A percentile compares a stretch with the other conserved stretches of the same genome.
These are phyloP conservation scores for Thereva unica DNA, from an alignment of 2,888 invertebrate genomes.

Conservation along the genomic window DNA sequence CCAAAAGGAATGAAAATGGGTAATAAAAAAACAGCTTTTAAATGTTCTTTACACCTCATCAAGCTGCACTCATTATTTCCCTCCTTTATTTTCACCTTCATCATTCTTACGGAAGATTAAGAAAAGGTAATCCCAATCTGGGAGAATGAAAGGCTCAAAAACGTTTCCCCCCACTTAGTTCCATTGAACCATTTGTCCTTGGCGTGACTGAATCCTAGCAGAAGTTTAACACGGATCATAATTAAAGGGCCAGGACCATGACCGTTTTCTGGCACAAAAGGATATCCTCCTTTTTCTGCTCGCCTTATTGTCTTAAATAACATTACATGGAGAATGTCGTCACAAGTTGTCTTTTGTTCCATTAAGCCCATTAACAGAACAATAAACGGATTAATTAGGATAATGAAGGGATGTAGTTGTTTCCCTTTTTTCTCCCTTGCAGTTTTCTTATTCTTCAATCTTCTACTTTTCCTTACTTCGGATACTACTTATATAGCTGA, in stretches of 20 bases:
- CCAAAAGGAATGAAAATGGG: no score
- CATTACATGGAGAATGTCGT: constrained; percentile 33
- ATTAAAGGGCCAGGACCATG: constrained; percentile 36
- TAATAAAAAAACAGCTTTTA: no score
- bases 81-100: no score
- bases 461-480: not conserved
- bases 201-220: no score
- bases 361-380: constrained; percentile 41
- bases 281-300: constrained; percentile 14
- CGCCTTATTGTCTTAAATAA: constrained; percentile 40
- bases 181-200: no score
- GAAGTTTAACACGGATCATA: constrained; percentile 38
- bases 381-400: constrained; percentile 43
- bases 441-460: not conserved
- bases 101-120: no score
- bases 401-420: constrained; percentile 41
- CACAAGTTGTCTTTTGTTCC: constrained; percentile 39
- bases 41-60: no score
- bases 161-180: no score
- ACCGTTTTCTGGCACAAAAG: constrained; percentile 37
- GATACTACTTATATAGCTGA: no score
- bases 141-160: no score
- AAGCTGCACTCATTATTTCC: no score
- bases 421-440: constrained; percentile 24
- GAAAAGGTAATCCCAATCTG: no score